A percentile compares a stretch with the other conserved stretches of the same genome.
These are phyloP conservation scores for Neodon shergylaensis DNA, from an alignment of 2,113 vertebrate genomes.

Conservation along the genomic window DNA sequence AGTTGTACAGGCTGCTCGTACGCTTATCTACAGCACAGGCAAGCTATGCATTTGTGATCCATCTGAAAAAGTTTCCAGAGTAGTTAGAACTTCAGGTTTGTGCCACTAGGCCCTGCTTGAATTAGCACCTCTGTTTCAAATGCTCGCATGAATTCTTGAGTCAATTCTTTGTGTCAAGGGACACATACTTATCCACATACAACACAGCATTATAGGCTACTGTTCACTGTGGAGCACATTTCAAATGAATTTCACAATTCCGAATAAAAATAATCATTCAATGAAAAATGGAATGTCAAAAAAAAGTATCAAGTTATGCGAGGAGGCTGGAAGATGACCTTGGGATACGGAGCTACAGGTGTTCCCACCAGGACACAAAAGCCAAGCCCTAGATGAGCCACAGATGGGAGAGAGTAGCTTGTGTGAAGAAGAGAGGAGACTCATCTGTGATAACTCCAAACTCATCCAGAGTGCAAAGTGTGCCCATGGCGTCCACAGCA, in stretches of 20 bases:
- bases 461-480: background rate
- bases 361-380: background rate
- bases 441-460: background rate
- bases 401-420: background rate
- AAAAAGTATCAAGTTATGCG: background rate
- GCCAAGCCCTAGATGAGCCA: background rate
- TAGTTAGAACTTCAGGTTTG: background rate
- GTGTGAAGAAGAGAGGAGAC: background rate
- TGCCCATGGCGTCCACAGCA: background rate
- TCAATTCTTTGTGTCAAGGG: background rate
- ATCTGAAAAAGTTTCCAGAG: background rate
- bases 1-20: background rate
- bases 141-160: slow-evolving; percentile 7
- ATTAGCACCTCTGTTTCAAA: background rate
- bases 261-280: slow-evolving; percentile 30
- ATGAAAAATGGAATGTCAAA: background rate
- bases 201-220: background rate
- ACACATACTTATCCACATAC: background rate
- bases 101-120: background rate
- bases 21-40: background rate
- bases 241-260: background rate
- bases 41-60: background rate
- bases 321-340: background rate
- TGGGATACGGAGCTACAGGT: background rate
- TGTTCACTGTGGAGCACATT: background rate